A percentile compares a stretch with the other conserved stretches of the same genome.
These are phyloP conservation scores for Steatornis caripensis DNA, from an alignment of 2,113 vertebrate genomes.

Conservation along the genomic window DNA sequence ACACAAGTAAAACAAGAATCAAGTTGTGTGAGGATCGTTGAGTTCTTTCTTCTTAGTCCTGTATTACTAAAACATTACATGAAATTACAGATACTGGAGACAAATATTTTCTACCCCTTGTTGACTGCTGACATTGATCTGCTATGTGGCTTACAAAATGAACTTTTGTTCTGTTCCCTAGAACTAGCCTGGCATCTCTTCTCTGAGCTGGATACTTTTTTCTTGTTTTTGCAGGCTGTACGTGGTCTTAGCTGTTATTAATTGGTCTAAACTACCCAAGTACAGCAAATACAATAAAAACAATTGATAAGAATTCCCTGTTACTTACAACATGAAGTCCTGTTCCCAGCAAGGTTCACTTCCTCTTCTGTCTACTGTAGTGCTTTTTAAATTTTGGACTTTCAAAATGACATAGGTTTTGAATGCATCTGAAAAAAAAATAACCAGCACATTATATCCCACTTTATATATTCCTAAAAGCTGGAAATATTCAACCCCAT, in stretches of 20 bases:
- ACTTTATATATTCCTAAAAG: background rate
- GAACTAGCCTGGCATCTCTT: background rate
- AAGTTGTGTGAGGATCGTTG: background rate
- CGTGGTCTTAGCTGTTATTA: background rate
- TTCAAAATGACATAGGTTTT: slow-evolving; percentile 68
- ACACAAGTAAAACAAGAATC: background rate
- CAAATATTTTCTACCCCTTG: background rate
- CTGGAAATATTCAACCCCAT: background rate
- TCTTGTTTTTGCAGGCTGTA: background rate
- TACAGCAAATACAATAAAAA: background rate
- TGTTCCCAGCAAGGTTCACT: slow-evolving; percentile 72
- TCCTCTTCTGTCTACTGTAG: slow-evolving; percentile 49
- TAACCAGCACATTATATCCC: background rate
- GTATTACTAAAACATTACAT: background rate
- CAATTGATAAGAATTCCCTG: background rate
- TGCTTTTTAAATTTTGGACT: slow-evolving; percentile 64
- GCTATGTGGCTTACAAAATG: background rate
- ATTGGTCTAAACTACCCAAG: background rate
- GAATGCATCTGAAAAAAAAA: slow-evolving; percentile 43
- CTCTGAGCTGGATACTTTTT: background rate
- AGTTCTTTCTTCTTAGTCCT: background rate
- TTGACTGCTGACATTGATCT: background rate
- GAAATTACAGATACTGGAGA: background rate
- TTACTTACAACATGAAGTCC: slow-evolving; percentile 73
- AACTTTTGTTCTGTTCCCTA: background rate